Conservation (phyloP, 2,888 invertebrate species). For the Sphaerophoria rueppellii region DNA sequence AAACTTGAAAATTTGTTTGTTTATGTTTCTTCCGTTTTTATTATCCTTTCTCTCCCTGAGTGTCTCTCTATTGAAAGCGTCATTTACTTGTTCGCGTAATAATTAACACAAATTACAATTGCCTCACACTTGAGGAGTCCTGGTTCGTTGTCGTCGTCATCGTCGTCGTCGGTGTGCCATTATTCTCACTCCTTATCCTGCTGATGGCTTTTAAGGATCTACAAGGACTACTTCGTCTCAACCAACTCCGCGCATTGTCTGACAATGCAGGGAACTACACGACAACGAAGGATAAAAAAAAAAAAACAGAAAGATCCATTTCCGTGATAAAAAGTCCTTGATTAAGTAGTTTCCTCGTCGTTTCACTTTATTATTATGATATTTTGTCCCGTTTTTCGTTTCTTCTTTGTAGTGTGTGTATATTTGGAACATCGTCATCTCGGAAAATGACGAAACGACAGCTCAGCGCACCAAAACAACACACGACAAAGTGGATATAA, state of each 20-base stretch:
- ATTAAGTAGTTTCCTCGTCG: conserved; percentile 80
- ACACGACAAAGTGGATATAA: conserved; percentile 76
- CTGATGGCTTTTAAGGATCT: conserved; percentile 49
- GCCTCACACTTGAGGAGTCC: not conserved
- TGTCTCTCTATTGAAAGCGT: not conserved
- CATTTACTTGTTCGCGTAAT: conserved; percentile 67
- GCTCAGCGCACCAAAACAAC: conserved; percentile 35
- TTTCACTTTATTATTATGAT: conserved; percentile 76
- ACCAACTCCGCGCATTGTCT: conserved; percentile 3
- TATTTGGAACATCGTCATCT: conserved; percentile 59
- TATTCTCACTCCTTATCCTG: conserved; percentile 40
- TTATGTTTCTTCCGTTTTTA: conserved; percentile 39
- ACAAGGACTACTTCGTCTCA: conserved; percentile 7
- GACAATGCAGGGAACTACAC: not conserved
- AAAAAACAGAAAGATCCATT: conserved; percentile 53
- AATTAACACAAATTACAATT: conserved; percentile 71
- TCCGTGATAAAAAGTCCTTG: conserved; percentile 76
- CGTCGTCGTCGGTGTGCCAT: not conserved
- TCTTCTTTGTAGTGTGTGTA: not conserved
- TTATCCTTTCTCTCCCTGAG: not conserved
- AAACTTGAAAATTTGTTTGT: conserved; percentile 31
- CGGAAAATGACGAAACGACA: conserved; percentile 70
- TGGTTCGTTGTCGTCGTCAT: too few species aligned
- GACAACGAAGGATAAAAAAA: conserved; percentile 34
- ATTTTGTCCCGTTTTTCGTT: conserved; percentile 40